Conservation (phyloP, 2,113 vertebrate genomes). For the Pterocles orientalis region DNA sequence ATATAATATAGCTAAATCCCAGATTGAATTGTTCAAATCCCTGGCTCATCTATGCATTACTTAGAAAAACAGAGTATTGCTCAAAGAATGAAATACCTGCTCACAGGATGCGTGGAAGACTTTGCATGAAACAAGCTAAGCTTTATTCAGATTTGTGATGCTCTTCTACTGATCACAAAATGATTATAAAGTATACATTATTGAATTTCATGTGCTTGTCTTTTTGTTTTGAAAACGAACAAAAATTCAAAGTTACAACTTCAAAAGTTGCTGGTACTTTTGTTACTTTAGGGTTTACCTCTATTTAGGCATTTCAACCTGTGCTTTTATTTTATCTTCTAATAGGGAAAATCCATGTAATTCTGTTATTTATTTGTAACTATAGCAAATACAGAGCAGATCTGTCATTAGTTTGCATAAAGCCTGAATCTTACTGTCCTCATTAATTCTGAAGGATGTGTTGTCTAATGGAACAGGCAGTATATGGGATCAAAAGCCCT, state of each 20-base stretch:
- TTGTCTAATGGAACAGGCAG: neutral
- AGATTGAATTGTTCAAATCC: neutral
- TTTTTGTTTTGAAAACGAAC: neutral
- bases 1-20: neutral
- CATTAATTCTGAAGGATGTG: neutral
- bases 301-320: neutral
- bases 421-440: neutral
- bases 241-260: neutral
- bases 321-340: neutral
- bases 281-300: neutral
- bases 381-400: neutral
- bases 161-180: neutral
- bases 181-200: neutral
- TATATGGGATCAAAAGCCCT: neutral
- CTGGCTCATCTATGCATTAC: neutral
- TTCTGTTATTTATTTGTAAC: neutral
- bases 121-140: neutral
- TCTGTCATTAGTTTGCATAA: neutral
- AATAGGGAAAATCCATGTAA: neutral
- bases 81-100: neutral
- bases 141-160: neutral
- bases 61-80: neutral
- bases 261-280: neutral
- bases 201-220: neutral
- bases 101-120: neutral